These are phyloP conservation scores for Ailurus styani DNA, from an alignment of 2,113 vertebrate species.

Conservation along the genomic window DNA sequence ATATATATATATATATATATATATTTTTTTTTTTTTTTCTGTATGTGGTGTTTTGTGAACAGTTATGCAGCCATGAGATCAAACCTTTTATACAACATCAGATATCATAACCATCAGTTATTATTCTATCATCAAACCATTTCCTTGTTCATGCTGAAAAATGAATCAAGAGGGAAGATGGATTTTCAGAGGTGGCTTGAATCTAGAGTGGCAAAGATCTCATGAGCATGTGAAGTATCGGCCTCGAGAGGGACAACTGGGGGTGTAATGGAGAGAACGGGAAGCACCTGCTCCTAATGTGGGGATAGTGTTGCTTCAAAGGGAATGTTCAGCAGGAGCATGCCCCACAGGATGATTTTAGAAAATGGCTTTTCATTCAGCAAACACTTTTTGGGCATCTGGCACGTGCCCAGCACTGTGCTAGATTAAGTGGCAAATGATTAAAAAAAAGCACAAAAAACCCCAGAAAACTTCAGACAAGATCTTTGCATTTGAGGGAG, in stretches of 20 bases:
- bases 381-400: neutral
- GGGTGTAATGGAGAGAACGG: neutral
- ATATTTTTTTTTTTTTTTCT: neutral
- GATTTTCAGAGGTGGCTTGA: conserved; percentile 62
- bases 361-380: neutral
- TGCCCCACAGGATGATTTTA: neutral
- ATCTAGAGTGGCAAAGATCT: conserved; percentile 46
- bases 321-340: neutral
- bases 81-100: conserved; percentile 67
- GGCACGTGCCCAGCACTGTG: neutral
- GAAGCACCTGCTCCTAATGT: neutral
- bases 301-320: neutral
- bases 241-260: neutral
- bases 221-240: neutral
- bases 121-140: conserved; percentile 71
- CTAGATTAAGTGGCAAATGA: neutral
- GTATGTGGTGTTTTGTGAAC: conserved; percentile 41
- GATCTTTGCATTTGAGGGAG: neutral
- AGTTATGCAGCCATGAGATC: conserved; percentile 55
- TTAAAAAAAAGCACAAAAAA: no score
- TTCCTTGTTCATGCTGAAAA: conserved; percentile 66
- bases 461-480: neutral
- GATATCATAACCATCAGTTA: conserved; percentile 75
- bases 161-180: conserved; percentile 72
- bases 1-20: no score